phyloP scores from a whole-genome alignment of 1,140 invertebrate genomes.

The Druon quercuslanigerum region DNA sequence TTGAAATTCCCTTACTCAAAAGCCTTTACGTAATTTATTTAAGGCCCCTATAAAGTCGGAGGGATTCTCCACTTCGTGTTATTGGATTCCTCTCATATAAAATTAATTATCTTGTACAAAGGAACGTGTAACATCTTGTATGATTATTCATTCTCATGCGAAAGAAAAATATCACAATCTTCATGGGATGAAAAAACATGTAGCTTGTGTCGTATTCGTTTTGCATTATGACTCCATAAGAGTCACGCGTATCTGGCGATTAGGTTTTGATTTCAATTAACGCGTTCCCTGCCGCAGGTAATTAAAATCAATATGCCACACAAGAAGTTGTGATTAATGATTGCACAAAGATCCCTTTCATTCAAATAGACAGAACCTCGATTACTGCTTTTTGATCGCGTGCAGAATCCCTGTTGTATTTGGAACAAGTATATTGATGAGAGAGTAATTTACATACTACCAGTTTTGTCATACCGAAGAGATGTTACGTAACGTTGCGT shows the following conservation, averaged over 20 bases:
- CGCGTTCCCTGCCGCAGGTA: not conserved
- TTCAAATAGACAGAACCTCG: not conserved
- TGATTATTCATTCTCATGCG: too few species aligned
- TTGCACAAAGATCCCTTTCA: not conserved
- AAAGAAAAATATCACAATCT: too few species aligned
- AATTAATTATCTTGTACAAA: too few species aligned
- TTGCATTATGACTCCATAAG: not conserved
- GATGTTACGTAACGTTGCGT: slow-evolving; percentile 3
- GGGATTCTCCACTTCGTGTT: too few species aligned
- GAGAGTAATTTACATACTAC: slow-evolving; percentile 14
- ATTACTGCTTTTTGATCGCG: not conserved
- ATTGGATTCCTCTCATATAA: too few species aligned
- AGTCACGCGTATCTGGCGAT: not conserved
- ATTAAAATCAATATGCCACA: not conserved
- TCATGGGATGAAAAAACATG: too few species aligned
- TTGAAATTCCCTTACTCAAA: too few species aligned
- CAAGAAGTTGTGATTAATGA: not conserved
- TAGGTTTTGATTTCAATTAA: slow-evolving; percentile 9
- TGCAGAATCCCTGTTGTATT: slow-evolving; percentile 2
- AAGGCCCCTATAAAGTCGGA: too few species aligned
- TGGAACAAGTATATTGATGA: slow-evolving; percentile 15
- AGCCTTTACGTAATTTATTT: too few species aligned
- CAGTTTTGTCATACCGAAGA: not conserved
- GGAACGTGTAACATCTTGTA: too few species aligned
- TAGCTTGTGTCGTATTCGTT: too few species aligned